phyloP scores from a whole-genome alignment of 92 coral and sea anemone species.

The Epizoanthus stellaris region DNA sequence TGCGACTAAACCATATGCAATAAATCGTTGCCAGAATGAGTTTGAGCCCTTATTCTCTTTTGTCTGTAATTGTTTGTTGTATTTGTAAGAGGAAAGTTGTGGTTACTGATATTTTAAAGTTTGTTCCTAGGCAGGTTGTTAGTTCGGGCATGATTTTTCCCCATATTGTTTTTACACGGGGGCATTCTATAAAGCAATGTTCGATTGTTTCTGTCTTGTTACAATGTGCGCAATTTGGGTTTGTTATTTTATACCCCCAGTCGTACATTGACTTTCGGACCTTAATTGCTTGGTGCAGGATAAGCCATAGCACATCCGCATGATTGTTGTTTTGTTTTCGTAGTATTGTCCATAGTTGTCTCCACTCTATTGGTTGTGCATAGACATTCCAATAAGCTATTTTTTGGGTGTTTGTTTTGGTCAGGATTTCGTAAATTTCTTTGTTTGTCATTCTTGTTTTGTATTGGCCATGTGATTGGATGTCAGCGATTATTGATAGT shows the following conservation, averaged over 20 bases:
- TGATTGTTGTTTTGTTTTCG: not conserved
- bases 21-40: not conserved
- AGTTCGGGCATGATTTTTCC: not conserved
- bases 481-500: too few relatives aligned
- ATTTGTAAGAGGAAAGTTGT: not conserved
- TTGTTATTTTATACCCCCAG: not conserved
- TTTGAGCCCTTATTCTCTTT: not conserved
- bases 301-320: not conserved
- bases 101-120: too few relatives aligned
- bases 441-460: too few relatives aligned
- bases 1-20: not conserved
- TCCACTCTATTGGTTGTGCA: too few relatives aligned
- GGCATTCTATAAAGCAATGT: constrained; percentile 2
- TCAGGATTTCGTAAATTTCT: too few relatives aligned
- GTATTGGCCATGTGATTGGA: too few relatives aligned
- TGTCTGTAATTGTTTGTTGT: too few relatives aligned
- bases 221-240: not conserved
- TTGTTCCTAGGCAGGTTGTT: too few relatives aligned
- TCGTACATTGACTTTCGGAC: not conserved
- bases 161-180: not conserved
- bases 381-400: too few relatives aligned
- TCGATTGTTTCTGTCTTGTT: not conserved
- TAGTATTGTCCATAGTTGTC: too few relatives aligned
- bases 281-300: not conserved
- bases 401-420: too few relatives aligned